A percentile compares a stretch with the other conserved stretches of the same genome.
These are phyloP conservation scores for Phalacrocorax pelagicus DNA, from an alignment of 2,113 vertebrate genomes.

Conservation along the genomic window DNA sequence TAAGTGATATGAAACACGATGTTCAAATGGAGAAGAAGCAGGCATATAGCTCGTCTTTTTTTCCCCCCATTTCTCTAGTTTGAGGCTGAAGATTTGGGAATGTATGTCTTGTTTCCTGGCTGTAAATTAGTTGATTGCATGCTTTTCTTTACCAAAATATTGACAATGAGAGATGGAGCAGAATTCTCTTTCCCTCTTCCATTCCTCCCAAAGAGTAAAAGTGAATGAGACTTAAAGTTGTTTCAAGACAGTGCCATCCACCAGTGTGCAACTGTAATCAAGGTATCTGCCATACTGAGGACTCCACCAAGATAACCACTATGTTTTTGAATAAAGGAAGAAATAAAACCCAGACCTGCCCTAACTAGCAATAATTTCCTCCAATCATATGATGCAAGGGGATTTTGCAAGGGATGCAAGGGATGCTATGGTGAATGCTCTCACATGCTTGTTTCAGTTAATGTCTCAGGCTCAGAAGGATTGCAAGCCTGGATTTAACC, in stretches of 20 bases:
- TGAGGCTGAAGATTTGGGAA: not conserved
- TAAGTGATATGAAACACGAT: not conserved
- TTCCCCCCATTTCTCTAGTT: not conserved
- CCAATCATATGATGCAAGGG: not conserved
- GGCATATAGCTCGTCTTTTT: not conserved
- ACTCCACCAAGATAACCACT: not conserved
- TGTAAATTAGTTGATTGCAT: not conserved
- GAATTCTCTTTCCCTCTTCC: not conserved
- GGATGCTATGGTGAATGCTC: not conserved
- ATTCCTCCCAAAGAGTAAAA: not conserved
- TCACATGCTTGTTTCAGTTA: not conserved
- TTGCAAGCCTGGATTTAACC: constrained; percentile 7
- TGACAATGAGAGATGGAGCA: not conserved
- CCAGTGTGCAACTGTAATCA: not conserved
- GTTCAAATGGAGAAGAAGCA: not conserved
- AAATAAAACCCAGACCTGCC: not conserved
- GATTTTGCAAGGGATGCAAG: no score
- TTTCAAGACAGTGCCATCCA: not conserved
- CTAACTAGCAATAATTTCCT: not conserved
- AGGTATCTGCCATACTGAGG: not conserved
- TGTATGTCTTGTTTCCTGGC: not conserved
- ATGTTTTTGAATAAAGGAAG: not conserved
- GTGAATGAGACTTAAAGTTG: not conserved
- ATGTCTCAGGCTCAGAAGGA: not conserved
- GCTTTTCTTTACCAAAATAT: not conserved